Percentiles rank a stretch among this genome's conserved stretches.
Evolutionary conservation across 2,113 vertebrate genomes (phyloP).

Genomic region (Motacilla alba): DNA sequence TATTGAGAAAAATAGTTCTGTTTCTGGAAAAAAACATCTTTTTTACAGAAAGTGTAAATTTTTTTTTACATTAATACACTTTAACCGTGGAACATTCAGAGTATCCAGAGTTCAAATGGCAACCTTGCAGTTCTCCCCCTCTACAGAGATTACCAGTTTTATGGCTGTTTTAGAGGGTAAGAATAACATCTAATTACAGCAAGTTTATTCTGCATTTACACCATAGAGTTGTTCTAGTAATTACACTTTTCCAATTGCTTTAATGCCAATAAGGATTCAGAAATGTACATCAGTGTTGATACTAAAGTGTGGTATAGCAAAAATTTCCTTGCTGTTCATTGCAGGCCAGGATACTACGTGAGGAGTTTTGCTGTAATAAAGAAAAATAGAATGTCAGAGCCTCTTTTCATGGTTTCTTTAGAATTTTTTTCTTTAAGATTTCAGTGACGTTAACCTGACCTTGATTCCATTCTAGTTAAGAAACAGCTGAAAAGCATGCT

Average conservation of each 20-base stretch:
- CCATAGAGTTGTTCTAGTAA: background rate
- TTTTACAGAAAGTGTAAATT: background rate
- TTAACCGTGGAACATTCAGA: accelerated
- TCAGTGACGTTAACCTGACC: background rate
- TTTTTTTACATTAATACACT: background rate
- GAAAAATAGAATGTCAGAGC: background rate
- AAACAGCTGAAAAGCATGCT: background rate
- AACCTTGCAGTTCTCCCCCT: background rate
- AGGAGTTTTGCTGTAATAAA: background rate
- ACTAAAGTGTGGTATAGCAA: background rate
- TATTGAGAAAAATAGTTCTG: background rate
- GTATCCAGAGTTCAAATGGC: background rate
- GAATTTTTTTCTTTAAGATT: background rate
- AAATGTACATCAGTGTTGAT: background rate
- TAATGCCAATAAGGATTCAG: background rate
- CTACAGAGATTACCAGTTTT: background rate
- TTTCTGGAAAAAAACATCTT: background rate
- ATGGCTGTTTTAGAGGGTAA: background rate
- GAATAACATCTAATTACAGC: background rate
- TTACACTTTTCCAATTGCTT: background rate
- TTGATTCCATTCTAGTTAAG: background rate
- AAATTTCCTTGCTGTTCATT: background rate
- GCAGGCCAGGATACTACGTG: background rate
- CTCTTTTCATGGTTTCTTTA: background rate
- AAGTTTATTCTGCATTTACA: background rate